These are phyloP conservation scores for Albula goreensis DNA, from an alignment of 2,113 vertebrate genomes.

Conservation along the genomic window DNA sequence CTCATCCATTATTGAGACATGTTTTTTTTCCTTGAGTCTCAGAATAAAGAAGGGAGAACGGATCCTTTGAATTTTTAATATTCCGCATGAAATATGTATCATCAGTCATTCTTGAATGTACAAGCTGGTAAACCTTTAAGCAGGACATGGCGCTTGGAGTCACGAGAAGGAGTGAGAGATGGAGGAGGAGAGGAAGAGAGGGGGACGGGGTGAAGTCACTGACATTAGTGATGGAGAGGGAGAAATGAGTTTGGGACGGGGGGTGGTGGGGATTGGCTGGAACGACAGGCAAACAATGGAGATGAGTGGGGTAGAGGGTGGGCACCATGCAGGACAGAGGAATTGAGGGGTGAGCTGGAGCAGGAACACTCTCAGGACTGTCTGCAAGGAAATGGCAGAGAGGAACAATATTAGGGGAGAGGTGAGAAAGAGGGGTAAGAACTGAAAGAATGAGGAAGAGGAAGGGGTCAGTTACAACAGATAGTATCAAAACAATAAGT, in stretches of 20 bases:
- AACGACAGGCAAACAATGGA: background rate
- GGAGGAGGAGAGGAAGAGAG: background rate
- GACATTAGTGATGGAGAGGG: background rate
- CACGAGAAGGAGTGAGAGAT: slow-evolving; percentile 44
- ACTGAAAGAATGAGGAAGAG: background rate
- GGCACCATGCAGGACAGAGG: background rate
- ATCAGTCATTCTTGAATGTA: slow-evolving; percentile 62
- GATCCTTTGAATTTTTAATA: slow-evolving; percentile 73
- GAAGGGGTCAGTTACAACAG: background rate
- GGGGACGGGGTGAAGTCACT: background rate
- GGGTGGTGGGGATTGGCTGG: background rate
- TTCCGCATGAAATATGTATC: slow-evolving; percentile 66
- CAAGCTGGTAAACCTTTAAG: slow-evolving; percentile 63
- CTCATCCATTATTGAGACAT: slow-evolving; percentile 74
- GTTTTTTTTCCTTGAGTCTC: slow-evolving; percentile 67
- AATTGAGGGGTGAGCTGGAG: background rate
- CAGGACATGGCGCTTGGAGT: slow-evolving; percentile 53
- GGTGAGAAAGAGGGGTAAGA: background rate
- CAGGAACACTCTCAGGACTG: background rate
- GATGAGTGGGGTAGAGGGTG: background rate
- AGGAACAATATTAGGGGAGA: background rate
- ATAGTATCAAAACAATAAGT: background rate
- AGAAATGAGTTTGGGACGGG: background rate
- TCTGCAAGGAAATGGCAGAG: too few relatives aligned
- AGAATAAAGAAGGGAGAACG: slow-evolving; percentile 67